Conservation (phyloP, 2,888 invertebrate species). For the Sialis fuliginosa region DNA sequence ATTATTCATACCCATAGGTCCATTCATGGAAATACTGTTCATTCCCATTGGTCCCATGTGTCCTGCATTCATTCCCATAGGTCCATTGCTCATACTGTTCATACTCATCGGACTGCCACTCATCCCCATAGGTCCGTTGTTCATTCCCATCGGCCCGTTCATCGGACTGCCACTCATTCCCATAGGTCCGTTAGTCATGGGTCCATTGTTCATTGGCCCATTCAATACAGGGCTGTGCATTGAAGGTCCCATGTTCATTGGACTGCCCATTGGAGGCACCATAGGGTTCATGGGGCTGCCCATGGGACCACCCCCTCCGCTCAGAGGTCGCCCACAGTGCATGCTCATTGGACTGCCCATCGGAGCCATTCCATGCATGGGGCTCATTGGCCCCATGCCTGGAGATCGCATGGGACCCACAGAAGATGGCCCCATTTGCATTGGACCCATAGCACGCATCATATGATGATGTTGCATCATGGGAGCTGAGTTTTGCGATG, state of each 20-base stretch:
- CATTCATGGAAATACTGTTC: constrained; percentile 5
- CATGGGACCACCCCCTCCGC: constrained; percentile 43
- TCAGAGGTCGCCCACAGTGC: constrained; percentile 20
- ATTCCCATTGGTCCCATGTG: constrained; percentile 31
- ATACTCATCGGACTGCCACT: constrained; percentile 15
- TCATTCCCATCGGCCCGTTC: constrained; percentile 23
- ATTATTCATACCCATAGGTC: constrained; percentile 18
- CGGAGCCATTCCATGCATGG: constrained; percentile 35
- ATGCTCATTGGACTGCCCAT: constrained; percentile 51
- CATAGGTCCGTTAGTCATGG: constrained; percentile 41
- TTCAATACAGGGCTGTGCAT: constrained; percentile 52
- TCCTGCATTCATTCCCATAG: constrained; percentile 8
- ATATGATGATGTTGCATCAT: constrained; percentile 19
- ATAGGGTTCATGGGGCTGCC: constrained; percentile 53
- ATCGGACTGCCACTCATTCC: constrained; percentile 19
- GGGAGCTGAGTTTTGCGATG: constrained; percentile 18
- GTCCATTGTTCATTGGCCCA: constrained; percentile 38
- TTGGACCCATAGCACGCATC: constrained; percentile 21
- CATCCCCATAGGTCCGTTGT: constrained; percentile 13
- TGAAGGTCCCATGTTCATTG: constrained; percentile 48
- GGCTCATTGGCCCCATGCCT: constrained; percentile 12
- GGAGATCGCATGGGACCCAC: constrained; percentile 20
- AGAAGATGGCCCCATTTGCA: constrained; percentile 36
- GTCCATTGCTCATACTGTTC: constrained; percentile 12
- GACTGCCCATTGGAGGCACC: constrained; percentile 36